These are phyloP conservation scores for Neolamprologus brichardi DNA, from an alignment of 2,113 vertebrate species.

Conservation along the genomic window DNA sequence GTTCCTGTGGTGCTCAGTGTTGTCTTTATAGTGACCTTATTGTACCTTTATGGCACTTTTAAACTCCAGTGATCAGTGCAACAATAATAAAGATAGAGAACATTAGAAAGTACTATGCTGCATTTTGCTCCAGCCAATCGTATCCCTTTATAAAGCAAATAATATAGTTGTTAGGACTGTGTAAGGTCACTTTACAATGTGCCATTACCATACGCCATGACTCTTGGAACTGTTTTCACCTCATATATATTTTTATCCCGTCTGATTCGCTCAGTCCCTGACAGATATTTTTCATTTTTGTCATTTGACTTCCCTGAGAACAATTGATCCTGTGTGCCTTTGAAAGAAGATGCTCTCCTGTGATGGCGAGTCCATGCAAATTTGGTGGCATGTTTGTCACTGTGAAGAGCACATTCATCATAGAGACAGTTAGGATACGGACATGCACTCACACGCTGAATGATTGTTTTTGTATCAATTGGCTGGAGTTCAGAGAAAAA, in stretches of 20 bases:
- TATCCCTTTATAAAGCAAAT: neutral
- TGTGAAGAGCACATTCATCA: neutral
- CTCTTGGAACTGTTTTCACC: neutral
- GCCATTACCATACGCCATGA: neutral
- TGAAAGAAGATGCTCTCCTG: neutral
- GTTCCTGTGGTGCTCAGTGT: neutral
- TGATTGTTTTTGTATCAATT: neutral
- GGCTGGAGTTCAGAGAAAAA: neutral
- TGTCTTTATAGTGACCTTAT: conserved; percentile 36
- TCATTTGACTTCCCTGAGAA: conserved; percentile 14
- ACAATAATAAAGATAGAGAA: conserved; percentile 4
- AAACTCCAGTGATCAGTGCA: conserved; percentile 23
- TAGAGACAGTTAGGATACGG: neutral
- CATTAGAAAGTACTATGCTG: neutral
- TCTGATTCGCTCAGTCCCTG: neutral
- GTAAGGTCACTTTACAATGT: neutral
- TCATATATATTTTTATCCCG: neutral
- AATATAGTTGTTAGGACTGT: neutral
- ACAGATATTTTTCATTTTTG: conserved; percentile 11
- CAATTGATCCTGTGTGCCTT: neutral
- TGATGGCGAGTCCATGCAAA: neutral
- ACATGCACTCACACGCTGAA: neutral
- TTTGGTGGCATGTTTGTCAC: neutral
- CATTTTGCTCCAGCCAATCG: neutral
- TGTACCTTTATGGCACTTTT: conserved; percentile 20